These are phyloP conservation scores for Drosophila varians DNA, from an alignment of 1,140 invertebrate species.

Conservation along the genomic window DNA sequence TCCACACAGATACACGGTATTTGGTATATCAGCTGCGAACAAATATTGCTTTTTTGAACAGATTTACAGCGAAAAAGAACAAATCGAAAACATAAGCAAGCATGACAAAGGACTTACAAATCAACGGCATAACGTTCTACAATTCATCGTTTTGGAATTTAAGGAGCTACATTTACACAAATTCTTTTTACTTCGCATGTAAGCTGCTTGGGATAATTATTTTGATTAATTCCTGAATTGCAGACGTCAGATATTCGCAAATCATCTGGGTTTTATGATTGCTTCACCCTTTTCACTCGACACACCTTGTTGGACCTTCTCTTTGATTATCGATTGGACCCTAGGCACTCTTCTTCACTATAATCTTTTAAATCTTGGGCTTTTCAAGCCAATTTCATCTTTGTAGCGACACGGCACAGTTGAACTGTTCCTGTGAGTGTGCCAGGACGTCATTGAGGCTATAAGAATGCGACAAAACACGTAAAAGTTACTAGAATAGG, in stretches of 20 bases:
- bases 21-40: slow-evolving; percentile 81
- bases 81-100: not conserved
- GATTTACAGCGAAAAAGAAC: slow-evolving; percentile 62
- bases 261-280: slow-evolving; percentile 2
- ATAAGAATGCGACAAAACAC: slow-evolving; percentile 1
- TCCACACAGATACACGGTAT: slow-evolving; percentile 77
- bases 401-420: slow-evolving; percentile 69
- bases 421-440: slow-evolving; percentile 73
- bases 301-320: slow-evolving; percentile 10
- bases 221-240: slow-evolving; percentile 54
- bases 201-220: slow-evolving; percentile 53
- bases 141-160: slow-evolving; percentile 13
- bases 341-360: not conserved
- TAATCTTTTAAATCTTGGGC: slow-evolving; percentile 13
- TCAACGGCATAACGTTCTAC: slow-evolving; percentile 10
- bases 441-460: slow-evolving; percentile 21
- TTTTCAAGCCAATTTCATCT: slow-evolving; percentile 29
- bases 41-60: slow-evolving; percentile 77
- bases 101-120: not conserved
- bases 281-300: slow-evolving; percentile 38
- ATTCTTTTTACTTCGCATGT: slow-evolving; percentile 25
- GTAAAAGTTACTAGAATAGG: slow-evolving; percentile 37
- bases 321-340: slow-evolving; percentile 4
- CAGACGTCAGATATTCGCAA: slow-evolving; percentile 25
- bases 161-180: slow-evolving; percentile 3